Base-by-base conservation (phyloP, 2,113 vertebrate species). In the Strix aluco region DNA sequence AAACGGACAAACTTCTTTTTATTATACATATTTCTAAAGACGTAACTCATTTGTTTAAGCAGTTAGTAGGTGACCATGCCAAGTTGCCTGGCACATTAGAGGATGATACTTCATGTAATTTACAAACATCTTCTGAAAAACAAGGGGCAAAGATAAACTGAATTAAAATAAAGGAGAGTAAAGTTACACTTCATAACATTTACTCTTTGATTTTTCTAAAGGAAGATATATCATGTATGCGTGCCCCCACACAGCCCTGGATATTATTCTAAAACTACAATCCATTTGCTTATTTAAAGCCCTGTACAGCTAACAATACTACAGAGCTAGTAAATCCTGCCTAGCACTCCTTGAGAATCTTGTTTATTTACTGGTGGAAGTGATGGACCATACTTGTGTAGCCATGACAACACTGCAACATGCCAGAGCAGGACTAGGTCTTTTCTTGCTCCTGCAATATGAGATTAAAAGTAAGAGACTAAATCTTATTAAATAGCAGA, bases 381-480 rank as follows among this genome's bases (percentile, higher is more conserved):
- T 97, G 98, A 98, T 98, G 98, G 97, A 96, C 71, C 72, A 46
- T 63, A 49, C 97, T 96, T 94, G 52, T 96, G 98, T 99, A 98
- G 98, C 98, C 98, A 99, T 99, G 98, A 98, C 98, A 99, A 99
- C 98, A 94, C 81, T 90, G 92, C 94, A 97, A 97, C 96, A 96
- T 96, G 94, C 95, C 88, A 70, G 92, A 97, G 96, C 94, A 97
- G 83, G 96, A 97, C 95, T 67, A 94, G 95, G 59, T 94, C 94
- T 98, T 98, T 96, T 95, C 96, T 94, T 96, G 84, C 88, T 96
- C 95, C 95, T 96, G 89, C 66, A 96, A 74, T 80, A 72, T 51
- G 57, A 97, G 74, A 96, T 95, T 96, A 96, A 97, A 96, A 96
- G 62, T 88, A 97, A 96, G 93, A 92, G 65, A 38, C 69, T 96